Evolutionary conservation across 2,113 vertebrate species (phyloP), one percentile per base, ranked within the genome.

Genomic region (Oryzias curvinotus): DNA sequence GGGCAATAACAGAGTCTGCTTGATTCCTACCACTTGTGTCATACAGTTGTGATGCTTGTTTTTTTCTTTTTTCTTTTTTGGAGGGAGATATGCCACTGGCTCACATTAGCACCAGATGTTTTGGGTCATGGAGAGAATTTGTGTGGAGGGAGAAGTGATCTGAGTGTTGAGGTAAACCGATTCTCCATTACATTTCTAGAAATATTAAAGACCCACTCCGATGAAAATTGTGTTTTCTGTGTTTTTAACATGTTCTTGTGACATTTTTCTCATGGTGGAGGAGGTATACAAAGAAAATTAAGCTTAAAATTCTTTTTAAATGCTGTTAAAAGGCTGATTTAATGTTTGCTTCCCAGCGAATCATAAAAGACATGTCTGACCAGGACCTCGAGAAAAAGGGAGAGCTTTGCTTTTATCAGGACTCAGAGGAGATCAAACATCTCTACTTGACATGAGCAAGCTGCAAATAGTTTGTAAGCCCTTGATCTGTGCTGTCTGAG

Each of bases 81-180:
- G 41, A 48, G 52, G 61, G 63, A 36, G 16, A 59, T 59, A 78
- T 71, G 60, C 77, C 77, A 75, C 57, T 82, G 68, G 82, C 74
- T 85, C 75, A 52, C 65, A 81, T 87, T 79, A 81, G 80, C 82
- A 75, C 80, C 85, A 87, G 85, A 87, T 87, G 85, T 83, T 86
- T 79, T 73, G 65, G 77, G 80, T 83, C 84, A 78, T 4, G n/a
- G 49, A 78, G 65, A 15, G 36, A 43, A 73, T 28, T 28, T 28
- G 26, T 28, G 26, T 28, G 26, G 26, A 28, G 26, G 26, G 26
- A 6, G 2, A 36, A 10, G 10, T 36, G 36, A 36, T 36, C 36
- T 12, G 36, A 36, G 10, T 12, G 36, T 36, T 36, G 36, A 36
- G 36, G 8, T 3, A 36, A 36, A 36, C 6, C 28, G 5, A 30